A percentile compares a stretch with the other conserved stretches of the same genome.
Evolutionary conservation across 2,797 vertebrate species (phyloP).

Genomic region (Lacerta agilis): DNA sequence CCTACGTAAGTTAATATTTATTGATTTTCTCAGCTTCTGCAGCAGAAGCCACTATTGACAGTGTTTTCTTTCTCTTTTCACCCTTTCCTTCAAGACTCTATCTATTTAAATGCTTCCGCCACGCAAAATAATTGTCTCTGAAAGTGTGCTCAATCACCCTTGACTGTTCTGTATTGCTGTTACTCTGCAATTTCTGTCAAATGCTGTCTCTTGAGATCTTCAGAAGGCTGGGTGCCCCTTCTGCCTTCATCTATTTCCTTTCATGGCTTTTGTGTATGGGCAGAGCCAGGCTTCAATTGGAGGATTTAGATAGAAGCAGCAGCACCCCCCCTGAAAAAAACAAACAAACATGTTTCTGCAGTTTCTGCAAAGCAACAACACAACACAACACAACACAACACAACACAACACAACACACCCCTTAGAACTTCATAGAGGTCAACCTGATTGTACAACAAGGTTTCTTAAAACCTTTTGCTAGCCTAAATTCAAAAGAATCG

Average conservation of each 20-base stretch:
- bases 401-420: not conserved
- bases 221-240: slow-evolving; percentile 11
- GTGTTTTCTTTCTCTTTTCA: not conserved
- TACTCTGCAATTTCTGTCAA: slow-evolving; percentile 37
- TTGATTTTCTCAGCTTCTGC: slow-evolving; percentile 23
- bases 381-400: not conserved
- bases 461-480: not conserved
- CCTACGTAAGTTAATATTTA: slow-evolving; percentile 35
- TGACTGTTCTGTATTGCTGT: slow-evolving; percentile 1
- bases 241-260: slow-evolving; percentile 4
- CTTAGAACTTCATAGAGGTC: slow-evolving; percentile 6
- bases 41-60: slow-evolving; percentile 7
- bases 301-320: not conserved
- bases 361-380: not conserved
- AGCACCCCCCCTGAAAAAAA: not conserved
- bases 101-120: slow-evolving; percentile 36
- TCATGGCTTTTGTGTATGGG: slow-evolving; percentile 1
- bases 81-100: not conserved
- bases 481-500: slow-evolving; percentile 1
- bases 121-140: slow-evolving; percentile 34
- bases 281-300: not conserved
- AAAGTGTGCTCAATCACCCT: slow-evolving; percentile 36
- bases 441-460: not conserved
- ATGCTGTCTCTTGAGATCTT: not conserved
- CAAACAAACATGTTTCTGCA: not conserved